These are phyloP conservation scores for Bubo scandiacus DNA, from an alignment of 2,113 vertebrate species.

Conservation along the genomic window DNA sequence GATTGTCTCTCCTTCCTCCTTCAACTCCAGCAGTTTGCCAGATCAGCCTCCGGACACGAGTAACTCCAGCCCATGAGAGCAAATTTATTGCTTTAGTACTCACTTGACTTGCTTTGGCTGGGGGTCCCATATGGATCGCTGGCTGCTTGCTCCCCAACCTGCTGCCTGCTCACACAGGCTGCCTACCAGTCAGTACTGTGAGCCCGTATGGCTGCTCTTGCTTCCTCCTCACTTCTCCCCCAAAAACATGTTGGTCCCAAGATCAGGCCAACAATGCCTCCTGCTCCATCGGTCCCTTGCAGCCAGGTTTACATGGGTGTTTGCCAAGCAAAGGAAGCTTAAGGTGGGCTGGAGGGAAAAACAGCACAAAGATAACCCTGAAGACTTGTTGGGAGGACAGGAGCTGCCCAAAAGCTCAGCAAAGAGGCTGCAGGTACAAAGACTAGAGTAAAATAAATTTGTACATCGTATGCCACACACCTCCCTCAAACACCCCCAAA, in stretches of 20 bases:
- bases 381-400: neutral
- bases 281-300: rapidly evolving
- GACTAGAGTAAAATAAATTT: neutral
- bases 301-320: neutral
- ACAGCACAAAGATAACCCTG: neutral
- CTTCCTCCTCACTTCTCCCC: neutral
- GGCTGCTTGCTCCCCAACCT: neutral
- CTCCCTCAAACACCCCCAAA: neutral
- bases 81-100: neutral
- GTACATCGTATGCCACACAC: neutral
- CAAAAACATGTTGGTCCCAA: rapidly evolving
- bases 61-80: neutral
- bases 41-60: neutral
- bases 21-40: neutral
- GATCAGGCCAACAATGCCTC: neutral
- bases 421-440: neutral
- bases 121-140: rapidly evolving
- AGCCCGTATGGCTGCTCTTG: neutral
- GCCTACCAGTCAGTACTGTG: neutral
- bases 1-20: neutral
- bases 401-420: neutral
- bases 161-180: neutral
- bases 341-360: neutral
- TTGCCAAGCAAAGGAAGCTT: neutral
- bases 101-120: neutral